phyloP scores from a whole-genome alignment of 30 jellyfish, hydroid and myxozoan genomes.

The Clytia hemisphaerica region DNA sequence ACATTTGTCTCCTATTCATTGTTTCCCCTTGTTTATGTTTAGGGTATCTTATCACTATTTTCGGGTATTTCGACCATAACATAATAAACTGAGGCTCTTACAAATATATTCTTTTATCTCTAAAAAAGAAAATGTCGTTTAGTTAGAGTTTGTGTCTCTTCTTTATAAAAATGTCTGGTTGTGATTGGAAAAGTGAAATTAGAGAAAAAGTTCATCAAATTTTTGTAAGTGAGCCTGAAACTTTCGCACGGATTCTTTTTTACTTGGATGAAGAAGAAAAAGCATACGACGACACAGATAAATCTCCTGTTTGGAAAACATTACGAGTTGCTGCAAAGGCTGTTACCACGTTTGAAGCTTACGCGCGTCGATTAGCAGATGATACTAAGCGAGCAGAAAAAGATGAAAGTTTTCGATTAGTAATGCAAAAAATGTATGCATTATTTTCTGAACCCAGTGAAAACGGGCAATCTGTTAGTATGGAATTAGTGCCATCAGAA shows the following conservation, averaged over 20 bases:
- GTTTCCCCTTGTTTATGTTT: no score
- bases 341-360: constrained; percentile 2
- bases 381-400: constrained; percentile 12
- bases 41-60: no score
- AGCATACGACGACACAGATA: neutral
- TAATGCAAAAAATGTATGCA: neutral
- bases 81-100: no score
- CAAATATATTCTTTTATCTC: no score
- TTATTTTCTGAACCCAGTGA: neutral
- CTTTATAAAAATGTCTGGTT: no score
- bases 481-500: neutral
- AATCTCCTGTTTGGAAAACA: constrained; percentile 28
- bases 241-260: neutral
- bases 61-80: no score
- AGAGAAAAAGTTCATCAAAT: neutral
- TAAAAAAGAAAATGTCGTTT: no score
- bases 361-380: constrained; percentile 8
- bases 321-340: neutral
- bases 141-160: no score
- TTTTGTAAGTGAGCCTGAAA: neutral
- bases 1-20: no score
- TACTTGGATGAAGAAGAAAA: constrained; percentile 23
- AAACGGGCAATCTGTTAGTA: neutral
- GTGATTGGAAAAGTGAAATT: no score
- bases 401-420: constrained; percentile 3